phyloP scores from a whole-genome alignment of 2,797 vertebrate genomes.

The Lycodopsis pacificus region DNA sequence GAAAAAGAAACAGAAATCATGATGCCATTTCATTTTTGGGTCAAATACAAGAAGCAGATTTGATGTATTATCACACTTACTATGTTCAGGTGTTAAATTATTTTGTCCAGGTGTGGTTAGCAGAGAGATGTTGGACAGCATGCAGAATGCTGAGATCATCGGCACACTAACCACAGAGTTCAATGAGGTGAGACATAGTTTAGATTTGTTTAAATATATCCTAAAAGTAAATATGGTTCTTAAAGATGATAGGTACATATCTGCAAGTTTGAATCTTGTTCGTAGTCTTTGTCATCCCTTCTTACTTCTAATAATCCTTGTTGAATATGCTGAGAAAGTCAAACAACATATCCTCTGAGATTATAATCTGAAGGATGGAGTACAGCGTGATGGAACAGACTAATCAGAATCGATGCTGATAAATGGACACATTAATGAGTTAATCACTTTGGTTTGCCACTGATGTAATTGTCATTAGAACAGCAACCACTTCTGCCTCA shows the following conservation, averaged over 20 bases:
- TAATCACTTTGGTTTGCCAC: conserved; percentile 45
- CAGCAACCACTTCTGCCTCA: conserved; percentile 8
- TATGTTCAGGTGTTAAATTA: not conserved
- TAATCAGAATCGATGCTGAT: conserved; percentile 62
- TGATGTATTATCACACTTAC: not conserved
- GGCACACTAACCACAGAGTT: conserved; percentile 88
- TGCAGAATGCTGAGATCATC: conserved; percentile 92
- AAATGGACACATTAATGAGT: conserved; percentile 52
- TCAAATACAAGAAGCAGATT: not conserved
- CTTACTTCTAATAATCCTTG: conserved; percentile 32
- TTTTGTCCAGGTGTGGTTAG: conserved; percentile 84
- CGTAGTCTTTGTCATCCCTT: not conserved
- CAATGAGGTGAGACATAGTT: conserved; percentile 84
- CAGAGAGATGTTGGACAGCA: conserved; percentile 85
- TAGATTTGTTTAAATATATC: conserved; percentile 7
- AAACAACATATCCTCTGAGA: conserved; percentile 34
- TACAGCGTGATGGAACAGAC: conserved; percentile 33
- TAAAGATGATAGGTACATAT: not conserved
- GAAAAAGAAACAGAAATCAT: conserved; percentile 18
- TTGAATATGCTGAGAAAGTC: conserved; percentile 33
- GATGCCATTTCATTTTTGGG: not conserved
- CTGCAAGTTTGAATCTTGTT: conserved; percentile 14
- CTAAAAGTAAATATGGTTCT: conserved; percentile 14
- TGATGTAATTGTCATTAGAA: conserved; percentile 41
- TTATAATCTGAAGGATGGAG: conserved; percentile 27